These are phyloP conservation scores for Parambassis ranga DNA, from an alignment of 2,797 vertebrate species.

Conservation along the genomic window DNA sequence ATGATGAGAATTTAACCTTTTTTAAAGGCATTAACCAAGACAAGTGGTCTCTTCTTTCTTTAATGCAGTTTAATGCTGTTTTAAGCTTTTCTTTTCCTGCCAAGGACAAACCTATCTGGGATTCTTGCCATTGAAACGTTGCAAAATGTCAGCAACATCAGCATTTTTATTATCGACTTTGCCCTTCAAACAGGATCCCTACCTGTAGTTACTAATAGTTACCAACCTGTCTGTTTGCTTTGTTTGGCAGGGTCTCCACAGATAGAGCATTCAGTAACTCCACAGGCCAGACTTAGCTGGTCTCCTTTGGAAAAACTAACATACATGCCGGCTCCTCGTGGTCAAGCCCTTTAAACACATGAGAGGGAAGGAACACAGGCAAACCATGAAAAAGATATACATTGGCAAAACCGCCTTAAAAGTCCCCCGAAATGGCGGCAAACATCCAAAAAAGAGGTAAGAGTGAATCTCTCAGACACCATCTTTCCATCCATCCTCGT, in stretches of 20 bases:
- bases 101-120: conserved; percentile 19
- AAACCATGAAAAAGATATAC: conserved; percentile 87
- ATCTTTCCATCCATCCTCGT: conserved; percentile 50
- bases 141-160: conserved; percentile 7
- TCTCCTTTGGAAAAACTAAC: conserved; percentile 57
- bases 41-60: too few relatives aligned
- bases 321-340: conserved; percentile 54
- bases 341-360: conserved; percentile 71
- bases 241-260: conserved; percentile 78
- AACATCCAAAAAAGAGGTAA: conserved; percentile 86
- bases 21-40: too few relatives aligned
- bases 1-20: too few relatives aligned
- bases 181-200: conserved; percentile 2
- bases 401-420: conserved; percentile 85
- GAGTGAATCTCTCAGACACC: conserved; percentile 43
- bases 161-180: background rate
- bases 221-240: conserved; percentile 70
- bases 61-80: background rate
- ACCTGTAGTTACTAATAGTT: conserved; percentile 45
- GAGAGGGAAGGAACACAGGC: conserved; percentile 77
- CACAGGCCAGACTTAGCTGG: conserved; percentile 66
- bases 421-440: conserved; percentile 81
- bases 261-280: conserved; percentile 65
- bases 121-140: conserved; percentile 10
- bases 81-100: conserved; percentile 4